phyloP scores from a whole-genome alignment of 2,888 invertebrate species.

The Copidosoma aretas region DNA sequence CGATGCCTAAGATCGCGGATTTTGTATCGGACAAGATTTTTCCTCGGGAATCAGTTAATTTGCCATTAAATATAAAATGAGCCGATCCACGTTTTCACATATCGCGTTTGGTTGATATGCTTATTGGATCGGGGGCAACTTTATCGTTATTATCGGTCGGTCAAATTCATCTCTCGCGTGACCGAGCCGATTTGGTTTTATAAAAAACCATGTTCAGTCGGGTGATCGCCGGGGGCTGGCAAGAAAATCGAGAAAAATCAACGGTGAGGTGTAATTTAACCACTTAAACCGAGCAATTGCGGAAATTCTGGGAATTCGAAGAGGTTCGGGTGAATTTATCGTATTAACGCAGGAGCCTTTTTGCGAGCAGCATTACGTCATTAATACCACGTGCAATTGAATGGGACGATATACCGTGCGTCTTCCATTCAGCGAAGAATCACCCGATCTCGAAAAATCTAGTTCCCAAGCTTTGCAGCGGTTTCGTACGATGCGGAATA shows the following conservation, averaged over 20 bases:
- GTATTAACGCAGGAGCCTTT: background rate
- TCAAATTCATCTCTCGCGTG: constrained; percentile 33
- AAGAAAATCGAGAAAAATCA: too few species aligned
- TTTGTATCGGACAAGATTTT: constrained; percentile 10
- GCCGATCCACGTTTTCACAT: constrained; percentile 40
- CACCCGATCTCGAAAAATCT: background rate
- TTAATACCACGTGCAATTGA: background rate
- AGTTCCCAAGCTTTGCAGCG: constrained; percentile 24
- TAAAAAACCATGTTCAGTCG: constrained; percentile 42
- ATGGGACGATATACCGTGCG: constrained; percentile 15
- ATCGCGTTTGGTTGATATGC: constrained; percentile 30
- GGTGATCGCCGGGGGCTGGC: constrained; percentile 29
- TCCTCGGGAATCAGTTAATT: constrained; percentile 22
- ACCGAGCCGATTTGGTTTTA: constrained; percentile 28
- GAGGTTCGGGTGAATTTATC: background rate
- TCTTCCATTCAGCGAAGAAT: constrained; percentile 8
- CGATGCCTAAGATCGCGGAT: constrained; percentile 16
- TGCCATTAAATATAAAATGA: constrained; percentile 28
- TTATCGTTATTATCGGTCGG: constrained; percentile 37
- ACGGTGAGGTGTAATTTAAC: background rate
- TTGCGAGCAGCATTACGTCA: constrained; percentile 10
- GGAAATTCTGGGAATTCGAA: constrained; percentile 13
- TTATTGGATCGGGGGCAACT: constrained; percentile 30
- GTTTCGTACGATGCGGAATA: constrained; percentile 23
- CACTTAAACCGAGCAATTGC: background rate